A percentile compares a stretch with the other conserved stretches of the same genome.
phyloP scores from a whole-genome alignment of 2,888 invertebrate genomes.

The Balanococcus diminutus region DNA sequence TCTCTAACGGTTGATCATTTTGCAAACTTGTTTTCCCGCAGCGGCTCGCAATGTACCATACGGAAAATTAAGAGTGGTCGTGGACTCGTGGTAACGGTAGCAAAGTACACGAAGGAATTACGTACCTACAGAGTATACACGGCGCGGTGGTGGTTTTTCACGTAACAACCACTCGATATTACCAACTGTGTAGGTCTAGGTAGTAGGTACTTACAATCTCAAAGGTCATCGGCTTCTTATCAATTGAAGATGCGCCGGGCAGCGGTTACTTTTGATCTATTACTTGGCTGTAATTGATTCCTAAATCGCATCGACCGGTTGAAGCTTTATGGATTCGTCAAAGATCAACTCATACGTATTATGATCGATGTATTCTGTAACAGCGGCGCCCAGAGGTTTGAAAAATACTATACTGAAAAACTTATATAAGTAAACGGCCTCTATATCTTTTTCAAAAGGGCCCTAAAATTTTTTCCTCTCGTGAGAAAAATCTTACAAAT shows the following conservation, averaged over 20 bases:
- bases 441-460: too few species aligned
- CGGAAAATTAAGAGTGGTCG: neutral
- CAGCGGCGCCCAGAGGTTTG: too few species aligned
- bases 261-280: conserved; percentile 13
- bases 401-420: too few species aligned
- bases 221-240: conserved; percentile 21
- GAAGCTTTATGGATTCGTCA: neutral
- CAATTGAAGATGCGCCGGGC: neutral
- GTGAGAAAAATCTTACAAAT: too few species aligned
- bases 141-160: neutral
- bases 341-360: too few species aligned
- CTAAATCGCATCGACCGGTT: neutral
- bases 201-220: neutral
- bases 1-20: neutral
- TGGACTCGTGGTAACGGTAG: neutral
- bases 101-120: conserved; percentile 1
- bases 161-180: neutral
- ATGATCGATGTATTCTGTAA: too few species aligned
- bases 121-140: too few species aligned
- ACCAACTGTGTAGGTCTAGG: too few species aligned
- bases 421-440: too few species aligned
- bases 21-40: conserved; percentile 1
- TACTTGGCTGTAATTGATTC: neutral
- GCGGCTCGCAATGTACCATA: neutral
- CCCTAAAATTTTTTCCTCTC: too few species aligned